Base-by-base conservation (phyloP, 2,888 invertebrate species). In the Onthophagus sagittarius region DNA sequence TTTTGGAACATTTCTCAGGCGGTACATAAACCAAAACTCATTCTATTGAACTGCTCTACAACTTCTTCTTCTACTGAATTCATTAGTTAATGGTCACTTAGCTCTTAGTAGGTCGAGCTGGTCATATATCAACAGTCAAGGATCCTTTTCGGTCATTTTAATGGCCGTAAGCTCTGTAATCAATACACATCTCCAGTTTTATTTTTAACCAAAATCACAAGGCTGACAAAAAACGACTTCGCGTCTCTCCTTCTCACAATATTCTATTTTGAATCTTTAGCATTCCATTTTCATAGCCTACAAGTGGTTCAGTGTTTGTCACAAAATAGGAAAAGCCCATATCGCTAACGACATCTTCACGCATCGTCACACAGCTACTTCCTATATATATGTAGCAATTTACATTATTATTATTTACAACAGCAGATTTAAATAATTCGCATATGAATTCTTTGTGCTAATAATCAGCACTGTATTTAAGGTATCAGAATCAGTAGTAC, bases 1-100 rank as follows among this genome's bases (percentile, higher is more conserved):
- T 72, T 70, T 72, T 78, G 77, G 65, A 79, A 80, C 0, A 77
- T 77, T 0, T 69, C 74, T 0, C 79, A 79, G 7, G 79, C 78
- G 33, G 77, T 78, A 32, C 78, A 78, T 67, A 79, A 72, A 2
- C 79, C 80, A 71, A 80, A 80, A 31, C 75, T 74, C 62, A 80
- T 63, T 32, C 75, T 75, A n/a, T 77, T 76, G 62, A 78, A 80
- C 71, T 77, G 75, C 63, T 76, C 71, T 39, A 76, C 76, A 32
- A 71, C 72, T 5, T 64, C 14, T 64, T 76, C 74, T n/a, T n/a
- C n/a, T n/a, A n/a, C n/a, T n/a, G n/a, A n/a, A n/a, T n/a, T n/a
- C n/a, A n/a, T n/a, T n/a, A n/a, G 74, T 73, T 5, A 79, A 64
- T 6, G 69, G 63, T 9, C 73, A 72, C 4, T 78, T 72, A 31